Evolutionary conservation across 2,888 invertebrate species (phyloP), one percentile per base, ranked within the genome.

Genomic region (Villa cingulata): DNA sequence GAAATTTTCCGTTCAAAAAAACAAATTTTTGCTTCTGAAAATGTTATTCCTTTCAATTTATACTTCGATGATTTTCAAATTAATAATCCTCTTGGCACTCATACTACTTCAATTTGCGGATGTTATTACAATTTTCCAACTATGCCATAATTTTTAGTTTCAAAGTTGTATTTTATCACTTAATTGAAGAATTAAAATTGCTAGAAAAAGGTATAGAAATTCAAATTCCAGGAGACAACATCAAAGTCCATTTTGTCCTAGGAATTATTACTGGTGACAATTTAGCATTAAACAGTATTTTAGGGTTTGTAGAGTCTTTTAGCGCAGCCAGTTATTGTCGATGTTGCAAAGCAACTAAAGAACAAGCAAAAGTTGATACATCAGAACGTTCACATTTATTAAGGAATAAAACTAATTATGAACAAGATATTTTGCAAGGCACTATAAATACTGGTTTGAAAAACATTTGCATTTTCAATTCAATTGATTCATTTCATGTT

Each of bases 211-310:
- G 51, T 1, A 45, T 55, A 18, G 51, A 51, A 12, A 51, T 45
- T 15, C 27, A 23, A 18, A 44, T n/a, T 18, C 41, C 41, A 7
- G 12, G 5, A 23, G 12, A 41, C 40, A 40, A 29, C 27, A 32
- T 46, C 12, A 51, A 48, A 51, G 47, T 55, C 16, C 51, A 55
- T 48, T 57, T 58, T 41, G 29, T 53, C 38, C 40, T 56, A 40
- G 54, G 55, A 43, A 45, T 56, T 45, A 38, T 58, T 37, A 40
- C 55, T 27, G 56, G 56, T 6, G 55, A 57, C 41, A 57, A 58
- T 45, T 53, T 56, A 41, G 57, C 53, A 18, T 23, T 56, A 2
- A 54, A 56, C 48, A 49, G 51, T 38, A 41, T 54, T 39, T 43
- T 54, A 16, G 52, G 52, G 15, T 54, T 52, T 49, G 45, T 41